Conservation (phyloP, 2,113 vertebrate species). For the Pygathrix nemaeus region DNA sequence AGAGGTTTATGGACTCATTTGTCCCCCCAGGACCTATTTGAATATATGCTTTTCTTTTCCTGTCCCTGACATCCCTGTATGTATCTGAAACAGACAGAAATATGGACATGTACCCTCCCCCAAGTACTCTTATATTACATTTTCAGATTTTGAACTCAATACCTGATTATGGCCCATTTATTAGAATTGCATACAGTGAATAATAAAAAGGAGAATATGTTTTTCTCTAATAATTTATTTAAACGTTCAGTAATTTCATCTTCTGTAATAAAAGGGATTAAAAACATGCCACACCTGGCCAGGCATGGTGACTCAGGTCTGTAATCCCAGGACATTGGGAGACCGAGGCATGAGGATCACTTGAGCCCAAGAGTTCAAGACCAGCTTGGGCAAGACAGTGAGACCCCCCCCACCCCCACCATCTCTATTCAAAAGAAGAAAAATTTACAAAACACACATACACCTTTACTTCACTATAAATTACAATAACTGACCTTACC, state of each 20-base stretch:
- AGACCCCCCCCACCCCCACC: too few species aligned
- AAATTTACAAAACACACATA: neutral
- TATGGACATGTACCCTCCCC: neutral
- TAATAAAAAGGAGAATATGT: neutral
- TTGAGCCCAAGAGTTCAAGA: too few species aligned
- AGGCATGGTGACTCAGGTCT: too few species aligned
- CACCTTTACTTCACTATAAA: neutral
- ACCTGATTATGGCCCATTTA: neutral
- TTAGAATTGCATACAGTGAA: slow-evolving; percentile 25
- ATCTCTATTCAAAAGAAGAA: too few species aligned
- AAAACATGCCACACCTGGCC: neutral
- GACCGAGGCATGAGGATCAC: too few species aligned
- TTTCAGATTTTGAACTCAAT: slow-evolving; percentile 25
- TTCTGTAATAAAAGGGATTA: slow-evolving; percentile 28
- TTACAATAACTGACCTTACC: neutral
- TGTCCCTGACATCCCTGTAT: neutral
- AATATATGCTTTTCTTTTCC: slow-evolving; percentile 23
- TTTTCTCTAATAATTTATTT: slow-evolving; percentile 22
- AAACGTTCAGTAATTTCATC: neutral
- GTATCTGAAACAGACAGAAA: neutral
- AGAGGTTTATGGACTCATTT: neutral
- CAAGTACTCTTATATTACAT: neutral
- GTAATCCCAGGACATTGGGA: too few species aligned
- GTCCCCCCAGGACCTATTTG: neutral
- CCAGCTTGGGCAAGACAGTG: too few species aligned